Percentiles rank a stretch among this genome's conserved stretches.
These are phyloP conservation scores for Cossypha caffra DNA, from an alignment of 2,797 vertebrate species.

Conservation along the genomic window DNA sequence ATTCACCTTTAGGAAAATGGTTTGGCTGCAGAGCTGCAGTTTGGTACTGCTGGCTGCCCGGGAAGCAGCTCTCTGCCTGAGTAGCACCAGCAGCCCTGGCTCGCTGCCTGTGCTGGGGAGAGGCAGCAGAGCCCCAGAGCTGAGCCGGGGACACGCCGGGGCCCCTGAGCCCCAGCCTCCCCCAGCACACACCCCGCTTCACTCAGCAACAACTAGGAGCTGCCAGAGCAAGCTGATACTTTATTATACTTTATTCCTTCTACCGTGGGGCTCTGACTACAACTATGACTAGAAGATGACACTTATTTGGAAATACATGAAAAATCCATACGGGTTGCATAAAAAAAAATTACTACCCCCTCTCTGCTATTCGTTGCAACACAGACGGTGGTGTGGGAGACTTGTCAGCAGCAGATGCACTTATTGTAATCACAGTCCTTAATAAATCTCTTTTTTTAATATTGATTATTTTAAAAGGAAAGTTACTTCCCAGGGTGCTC, in stretches of 20 bases:
- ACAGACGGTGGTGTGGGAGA: constrained; percentile 69
- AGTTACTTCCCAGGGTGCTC: constrained; percentile 43
- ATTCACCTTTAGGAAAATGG: constrained; percentile 73
- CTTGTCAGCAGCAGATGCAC: constrained; percentile 72
- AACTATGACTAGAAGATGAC: constrained; percentile 40
- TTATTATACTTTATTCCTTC: background rate
- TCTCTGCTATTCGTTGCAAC: constrained; percentile 52
- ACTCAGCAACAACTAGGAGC: background rate
- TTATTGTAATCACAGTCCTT: constrained; percentile 69
- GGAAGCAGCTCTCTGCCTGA: background rate
- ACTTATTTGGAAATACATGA: constrained; percentile 61
- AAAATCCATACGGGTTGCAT: constrained; percentile 54
- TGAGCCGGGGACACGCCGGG: background rate
- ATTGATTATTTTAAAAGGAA: constrained; percentile 54
- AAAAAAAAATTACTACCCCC: constrained; percentile 40
- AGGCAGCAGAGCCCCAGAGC: background rate
- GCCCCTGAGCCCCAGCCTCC: background rate
- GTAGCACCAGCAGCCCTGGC: background rate
- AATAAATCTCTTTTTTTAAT: constrained; percentile 62
- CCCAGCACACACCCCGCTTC: background rate
- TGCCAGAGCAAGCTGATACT: background rate
- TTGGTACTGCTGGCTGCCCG: constrained; percentile 17
- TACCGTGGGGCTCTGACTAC: constrained; percentile 22
- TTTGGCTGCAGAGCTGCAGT: constrained; percentile 20
- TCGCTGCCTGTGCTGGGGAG: background rate